phyloP scores from a whole-genome alignment of 2,888 invertebrate genomes.

The Neuroscelio doddi region DNA sequence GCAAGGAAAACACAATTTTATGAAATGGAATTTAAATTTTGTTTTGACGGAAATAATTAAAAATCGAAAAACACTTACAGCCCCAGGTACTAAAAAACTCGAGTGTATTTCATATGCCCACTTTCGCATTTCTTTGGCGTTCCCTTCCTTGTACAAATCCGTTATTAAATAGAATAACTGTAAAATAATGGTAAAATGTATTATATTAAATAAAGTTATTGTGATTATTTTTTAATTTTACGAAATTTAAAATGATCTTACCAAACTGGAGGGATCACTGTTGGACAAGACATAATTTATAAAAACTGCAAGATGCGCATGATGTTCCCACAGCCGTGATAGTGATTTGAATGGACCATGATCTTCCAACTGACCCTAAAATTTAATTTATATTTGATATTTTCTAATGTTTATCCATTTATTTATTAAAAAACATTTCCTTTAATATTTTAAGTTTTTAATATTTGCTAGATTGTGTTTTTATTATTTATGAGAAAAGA shows the following conservation, averaged over 20 bases:
- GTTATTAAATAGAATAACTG: constrained; percentile 92
- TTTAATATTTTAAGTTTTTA: too few species aligned
- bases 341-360: constrained; percentile 93
- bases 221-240: too few species aligned
- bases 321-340: constrained; percentile 85
- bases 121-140: constrained; percentile 91
- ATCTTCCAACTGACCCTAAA: constrained; percentile 83
- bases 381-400: too few species aligned
- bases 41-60: constrained; percentile 62
- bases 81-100: constrained; percentile 92
- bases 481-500: too few species aligned
- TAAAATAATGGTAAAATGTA: constrained; percentile 51
- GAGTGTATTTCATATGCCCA: constrained; percentile 99
- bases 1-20: constrained; percentile 10
- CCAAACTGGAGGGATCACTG: constrained; percentile 84
- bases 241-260: constrained; percentile 68
- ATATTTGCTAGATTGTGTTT: too few species aligned
- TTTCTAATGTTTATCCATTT: too few species aligned
- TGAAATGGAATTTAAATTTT: not conserved
- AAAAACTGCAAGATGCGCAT: constrained; percentile 94
- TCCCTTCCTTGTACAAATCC: constrained; percentile 89
- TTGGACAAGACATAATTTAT: constrained; percentile 92
- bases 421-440: constrained; percentile 13
- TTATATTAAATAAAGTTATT: not conserved
- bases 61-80: constrained; percentile 75